phyloP scores from a whole-genome alignment of 2,797 vertebrate genomes.

The Acridotheres tristis region DNA sequence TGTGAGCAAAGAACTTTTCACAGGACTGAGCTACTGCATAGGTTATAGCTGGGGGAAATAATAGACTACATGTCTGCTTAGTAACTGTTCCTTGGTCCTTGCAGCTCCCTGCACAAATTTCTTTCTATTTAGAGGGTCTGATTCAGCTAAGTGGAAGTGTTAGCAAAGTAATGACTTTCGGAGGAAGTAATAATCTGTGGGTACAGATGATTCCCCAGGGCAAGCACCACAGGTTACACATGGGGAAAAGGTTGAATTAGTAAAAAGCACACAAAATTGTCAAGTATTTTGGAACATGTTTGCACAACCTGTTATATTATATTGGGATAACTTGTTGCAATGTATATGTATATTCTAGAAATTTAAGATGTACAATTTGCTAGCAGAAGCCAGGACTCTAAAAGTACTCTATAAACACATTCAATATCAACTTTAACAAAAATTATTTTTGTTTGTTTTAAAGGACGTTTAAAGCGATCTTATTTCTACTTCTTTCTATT shows the following conservation, averaged over 20 bases:
- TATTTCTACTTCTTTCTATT: neutral
- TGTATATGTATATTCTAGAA: neutral
- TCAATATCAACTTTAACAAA: neutral
- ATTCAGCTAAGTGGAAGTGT: slow-evolving; percentile 18
- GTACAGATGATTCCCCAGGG: neutral
- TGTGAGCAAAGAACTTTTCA: neutral
- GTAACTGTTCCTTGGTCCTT: neutral
- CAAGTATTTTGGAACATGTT: neutral
- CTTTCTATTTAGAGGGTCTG: neutral
- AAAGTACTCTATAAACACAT: neutral
- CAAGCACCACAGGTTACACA: neutral
- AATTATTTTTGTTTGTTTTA: neutral
- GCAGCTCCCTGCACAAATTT: neutral
- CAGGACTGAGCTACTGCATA: neutral
- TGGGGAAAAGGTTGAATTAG: neutral
- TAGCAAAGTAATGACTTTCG: neutral
- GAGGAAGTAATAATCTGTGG: neutral
- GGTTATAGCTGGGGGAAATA: neutral
- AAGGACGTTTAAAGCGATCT: neutral
- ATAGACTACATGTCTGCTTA: neutral
- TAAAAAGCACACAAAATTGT: neutral
- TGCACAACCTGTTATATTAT: neutral
- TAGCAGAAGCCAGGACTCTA: neutral
- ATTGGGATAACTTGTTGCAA: neutral
- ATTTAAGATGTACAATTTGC: neutral